Base-by-base conservation (phyloP, 2,113 vertebrate species). In the Embiotoca jacksoni region DNA sequence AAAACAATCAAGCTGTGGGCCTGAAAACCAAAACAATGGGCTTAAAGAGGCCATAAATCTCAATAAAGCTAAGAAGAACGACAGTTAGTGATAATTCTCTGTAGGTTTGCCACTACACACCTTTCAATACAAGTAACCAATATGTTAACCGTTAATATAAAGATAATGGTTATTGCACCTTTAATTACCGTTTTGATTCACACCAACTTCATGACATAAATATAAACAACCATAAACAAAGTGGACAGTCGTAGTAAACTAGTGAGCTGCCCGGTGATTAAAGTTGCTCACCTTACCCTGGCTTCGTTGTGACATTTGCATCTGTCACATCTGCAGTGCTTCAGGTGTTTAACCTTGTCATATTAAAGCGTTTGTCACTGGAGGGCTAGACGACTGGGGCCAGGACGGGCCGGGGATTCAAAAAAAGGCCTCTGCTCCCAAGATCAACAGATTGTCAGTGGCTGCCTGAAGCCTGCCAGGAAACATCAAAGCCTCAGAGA, bases 331-430 rank as follows among this genome's bases (percentile, higher is more conserved):
- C 73, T 35, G 68, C 74, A 78, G 23, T 73, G 83, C 88, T 92
- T 87, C 72, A 84, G 91, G 86, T 88, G 87, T 91, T 93, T 92
- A 84, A 92, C 82, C 86, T 78, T 91, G 91, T 94, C 92, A 92
- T 89, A 89, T 92, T 91, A 92, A 88, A 91, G 86, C n/a, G 57
- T 89, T 89, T 91, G 77, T 92, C 89, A 90, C 86, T 78, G 77
- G 52, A 89, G 83, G 91, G 88, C 77, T 50, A 74, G 88, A 87
- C 55, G 10, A 81, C 80, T 71, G 75, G 86, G 85, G 84, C 84
- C 80, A 64, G 81, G 74, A 87, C 32, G 83, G 74, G 75, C 72
- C 41, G 52, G 30, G 44, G 67, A 79, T 78, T 65, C 77, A 61
- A 71, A 85, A 70, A 81, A 67, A 58, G 63, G 50, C 37, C 74